phyloP scores from a whole-genome alignment of 1,140 invertebrate species.

The Drosophila busckii region DNA sequence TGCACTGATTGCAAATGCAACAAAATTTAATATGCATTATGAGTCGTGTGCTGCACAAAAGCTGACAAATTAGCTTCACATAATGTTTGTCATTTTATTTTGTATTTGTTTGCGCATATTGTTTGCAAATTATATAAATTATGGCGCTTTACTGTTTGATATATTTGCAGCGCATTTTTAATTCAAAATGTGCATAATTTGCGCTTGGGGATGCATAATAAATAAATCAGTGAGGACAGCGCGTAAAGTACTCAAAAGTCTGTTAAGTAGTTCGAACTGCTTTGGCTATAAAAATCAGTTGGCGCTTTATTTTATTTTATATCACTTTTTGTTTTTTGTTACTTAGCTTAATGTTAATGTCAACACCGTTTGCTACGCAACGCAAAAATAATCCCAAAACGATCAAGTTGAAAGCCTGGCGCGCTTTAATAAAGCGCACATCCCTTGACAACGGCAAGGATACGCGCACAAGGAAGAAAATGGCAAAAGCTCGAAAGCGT shows the following conservation, averaged over 20 bases:
- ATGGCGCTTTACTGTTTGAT: conserved; percentile 51
- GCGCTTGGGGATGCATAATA: too few species aligned
- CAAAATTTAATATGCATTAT: conserved; percentile 42
- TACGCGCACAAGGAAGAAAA: conserved; percentile 1
- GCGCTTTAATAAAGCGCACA: conserved; percentile 25
- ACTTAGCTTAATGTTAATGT: conserved; percentile 50
- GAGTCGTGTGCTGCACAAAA: conserved; percentile 10
- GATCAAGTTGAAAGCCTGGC: conserved; percentile 35
- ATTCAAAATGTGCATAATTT: too few species aligned
- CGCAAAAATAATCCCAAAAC: conserved; percentile 25
- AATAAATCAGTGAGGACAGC: too few species aligned
- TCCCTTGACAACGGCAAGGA: conserved; percentile 6
- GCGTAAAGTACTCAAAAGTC: too few species aligned
- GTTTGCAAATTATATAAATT: conserved; percentile 62
- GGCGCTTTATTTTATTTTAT: conserved; percentile 50
- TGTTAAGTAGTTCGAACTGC: too few species aligned
- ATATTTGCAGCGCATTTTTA: too few species aligned
- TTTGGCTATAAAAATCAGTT: conserved; percentile 70
- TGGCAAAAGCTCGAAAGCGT: conserved; percentile 21
- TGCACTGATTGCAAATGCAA: conserved; percentile 40
- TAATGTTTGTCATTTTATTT: conserved; percentile 57
- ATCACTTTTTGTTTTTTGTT: conserved; percentile 18
- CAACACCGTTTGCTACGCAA: conserved; percentile 7
- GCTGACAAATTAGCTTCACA: conserved; percentile 70
- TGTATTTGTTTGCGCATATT: conserved; percentile 19